These are phyloP conservation scores for Leptoteleia sp. DNA, from an alignment of 1,140 invertebrate genomes.

Conservation along the genomic window DNA sequence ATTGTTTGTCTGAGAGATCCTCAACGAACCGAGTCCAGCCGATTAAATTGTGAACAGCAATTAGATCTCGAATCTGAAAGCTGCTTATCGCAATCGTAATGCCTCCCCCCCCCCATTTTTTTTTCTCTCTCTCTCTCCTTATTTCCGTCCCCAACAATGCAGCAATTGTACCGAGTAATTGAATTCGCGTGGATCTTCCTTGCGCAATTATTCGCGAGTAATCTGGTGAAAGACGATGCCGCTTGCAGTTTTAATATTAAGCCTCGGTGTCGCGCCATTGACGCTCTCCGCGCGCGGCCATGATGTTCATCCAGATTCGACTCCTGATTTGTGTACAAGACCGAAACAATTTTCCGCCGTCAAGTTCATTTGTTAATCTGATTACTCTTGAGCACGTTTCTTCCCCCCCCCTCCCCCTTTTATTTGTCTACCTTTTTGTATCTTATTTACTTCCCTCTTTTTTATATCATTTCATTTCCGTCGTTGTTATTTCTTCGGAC, in stretches of 20 bases:
- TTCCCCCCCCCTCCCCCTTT: background rate
- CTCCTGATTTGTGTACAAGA: constrained; percentile 52
- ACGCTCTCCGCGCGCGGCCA: constrained; percentile 14
- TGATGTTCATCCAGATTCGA: constrained; percentile 46
- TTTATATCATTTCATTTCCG: background rate
- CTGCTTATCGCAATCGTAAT: constrained; percentile 62
- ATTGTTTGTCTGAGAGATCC: constrained; percentile 25
- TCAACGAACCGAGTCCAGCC: background rate
- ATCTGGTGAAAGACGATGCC: constrained; percentile 58
- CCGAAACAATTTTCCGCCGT: constrained; percentile 54
- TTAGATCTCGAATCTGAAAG: constrained; percentile 55
- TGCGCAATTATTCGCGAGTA: constrained; percentile 62
- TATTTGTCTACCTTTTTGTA: too few species aligned
- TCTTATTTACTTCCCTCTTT: background rate
- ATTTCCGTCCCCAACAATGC: constrained; percentile 62
- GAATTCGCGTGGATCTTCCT: constrained; percentile 63
- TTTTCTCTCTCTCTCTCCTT: too few species aligned
- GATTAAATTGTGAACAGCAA: constrained; percentile 62
- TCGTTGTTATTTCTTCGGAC: background rate
- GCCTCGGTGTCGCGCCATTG: constrained; percentile 28
- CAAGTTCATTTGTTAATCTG: constrained; percentile 57
- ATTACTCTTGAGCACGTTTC: constrained; percentile 27
- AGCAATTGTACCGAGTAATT: constrained; percentile 60
- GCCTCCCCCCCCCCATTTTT: too few species aligned
- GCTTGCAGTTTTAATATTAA: constrained; percentile 60